These are phyloP conservation scores for Coranthus polyacanthus DNA, from an alignment of 2,797 vertebrate genomes.

Conservation along the genomic window DNA sequence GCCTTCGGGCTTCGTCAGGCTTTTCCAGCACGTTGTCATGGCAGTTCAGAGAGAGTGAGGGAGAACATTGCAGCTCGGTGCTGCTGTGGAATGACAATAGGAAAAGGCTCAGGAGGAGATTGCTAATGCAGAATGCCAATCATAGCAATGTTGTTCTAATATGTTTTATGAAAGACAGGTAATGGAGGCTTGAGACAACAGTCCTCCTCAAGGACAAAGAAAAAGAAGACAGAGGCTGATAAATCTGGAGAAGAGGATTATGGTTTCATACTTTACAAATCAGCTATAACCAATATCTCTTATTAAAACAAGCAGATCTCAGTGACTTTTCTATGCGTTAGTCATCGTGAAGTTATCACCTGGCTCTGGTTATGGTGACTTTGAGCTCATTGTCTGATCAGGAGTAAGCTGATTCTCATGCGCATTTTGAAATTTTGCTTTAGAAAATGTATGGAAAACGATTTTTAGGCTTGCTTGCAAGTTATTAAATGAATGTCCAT, in stretches of 20 bases:
- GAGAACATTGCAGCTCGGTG: slow-evolving; percentile 68
- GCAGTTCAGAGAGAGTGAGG: slow-evolving; percentile 78
- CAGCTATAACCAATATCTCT: too few relatives aligned
- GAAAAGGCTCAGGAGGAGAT: slow-evolving; percentile 55
- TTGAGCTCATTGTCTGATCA: too few relatives aligned
- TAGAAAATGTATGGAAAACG: too few relatives aligned
- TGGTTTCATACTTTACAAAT: not conserved
- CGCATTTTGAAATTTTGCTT: too few relatives aligned
- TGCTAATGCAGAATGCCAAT: slow-evolving; percentile 77
- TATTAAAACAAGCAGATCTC: too few relatives aligned
- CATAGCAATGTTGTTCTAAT: slow-evolving; percentile 68
- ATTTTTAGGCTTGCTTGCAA: too few relatives aligned
- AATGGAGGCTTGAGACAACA: slow-evolving; percentile 36
- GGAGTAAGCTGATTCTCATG: too few relatives aligned
- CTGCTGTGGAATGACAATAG: slow-evolving; percentile 77
- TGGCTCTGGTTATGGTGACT: too few relatives aligned
- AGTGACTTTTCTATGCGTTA: too few relatives aligned
- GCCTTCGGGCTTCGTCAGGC: slow-evolving; percentile 80
- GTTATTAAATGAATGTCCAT: too few relatives aligned
- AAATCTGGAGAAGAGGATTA: slow-evolving; percentile 1
- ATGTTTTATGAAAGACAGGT: slow-evolving; percentile 60
- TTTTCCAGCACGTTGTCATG: slow-evolving; percentile 78
- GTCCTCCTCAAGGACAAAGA: slow-evolving; percentile 58
- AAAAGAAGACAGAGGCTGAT: slow-evolving; percentile 18
- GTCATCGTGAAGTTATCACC: too few relatives aligned